phyloP scores from a whole-genome alignment of 92 coral and sea anemone species.

The Metridium senile region DNA sequence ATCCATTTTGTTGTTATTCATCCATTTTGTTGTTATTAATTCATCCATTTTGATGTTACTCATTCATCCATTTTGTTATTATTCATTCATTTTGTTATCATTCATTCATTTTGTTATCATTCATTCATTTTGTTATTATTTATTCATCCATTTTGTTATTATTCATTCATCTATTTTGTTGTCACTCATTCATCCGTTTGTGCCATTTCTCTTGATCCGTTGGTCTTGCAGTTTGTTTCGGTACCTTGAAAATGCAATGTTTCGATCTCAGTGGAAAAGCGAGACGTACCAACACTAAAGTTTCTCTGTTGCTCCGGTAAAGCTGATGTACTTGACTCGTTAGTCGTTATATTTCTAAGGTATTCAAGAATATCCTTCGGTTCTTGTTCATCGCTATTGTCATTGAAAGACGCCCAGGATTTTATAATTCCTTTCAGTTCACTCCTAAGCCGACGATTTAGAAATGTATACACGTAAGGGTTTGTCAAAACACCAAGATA shows the following conservation, averaged over 20 bases:
- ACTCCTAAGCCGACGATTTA: constrained; percentile 77
- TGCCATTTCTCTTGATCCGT: neutral
- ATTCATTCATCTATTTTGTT: no score
- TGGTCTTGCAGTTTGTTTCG: neutral
- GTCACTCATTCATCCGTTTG: neutral
- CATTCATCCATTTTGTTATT: no score
- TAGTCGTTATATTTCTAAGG: constrained; percentile 54
- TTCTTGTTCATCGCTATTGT: constrained; percentile 60
- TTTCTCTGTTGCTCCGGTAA: no score
- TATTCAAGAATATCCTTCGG: constrained; percentile 86
- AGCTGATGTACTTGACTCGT: neutral
- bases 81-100: no score
- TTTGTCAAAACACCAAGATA: constrained; percentile 50
- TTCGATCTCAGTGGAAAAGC: constrained; percentile 14
- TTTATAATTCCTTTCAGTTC: constrained; percentile 48
- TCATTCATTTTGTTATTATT: no score
- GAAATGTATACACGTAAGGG: constrained; percentile 61
- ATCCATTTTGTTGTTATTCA: no score
- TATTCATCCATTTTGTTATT: no score
- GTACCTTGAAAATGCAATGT: neutral
- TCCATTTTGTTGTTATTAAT: no score
- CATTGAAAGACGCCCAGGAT: constrained; percentile 11
- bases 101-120: no score
- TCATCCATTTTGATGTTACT: no score
- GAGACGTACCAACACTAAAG: neutral